Percentiles rank a stretch among this genome's conserved stretches.
Evolutionary conservation across 1,140 invertebrate species (phyloP).

Genomic region (Tachypleus tridentatus): DNA sequence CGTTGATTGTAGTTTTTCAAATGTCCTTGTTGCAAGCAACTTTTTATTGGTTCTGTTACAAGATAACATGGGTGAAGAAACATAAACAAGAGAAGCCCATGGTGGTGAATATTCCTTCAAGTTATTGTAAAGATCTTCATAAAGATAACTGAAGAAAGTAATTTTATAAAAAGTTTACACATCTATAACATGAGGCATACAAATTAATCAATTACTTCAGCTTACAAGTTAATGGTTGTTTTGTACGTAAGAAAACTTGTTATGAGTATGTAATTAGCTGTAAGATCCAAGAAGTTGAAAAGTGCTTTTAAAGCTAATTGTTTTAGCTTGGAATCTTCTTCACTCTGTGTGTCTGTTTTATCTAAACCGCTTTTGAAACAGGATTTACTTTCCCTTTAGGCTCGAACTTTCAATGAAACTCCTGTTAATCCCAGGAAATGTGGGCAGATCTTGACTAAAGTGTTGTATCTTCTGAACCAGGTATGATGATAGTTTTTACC

Average conservation of each 20-base stretch:
- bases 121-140: too few species aligned
- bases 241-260: background rate
- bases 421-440: constrained; percentile 96
- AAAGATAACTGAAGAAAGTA: too few species aligned
- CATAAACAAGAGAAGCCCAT: too few species aligned
- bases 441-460: constrained; percentile 87
- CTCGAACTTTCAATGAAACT: constrained; percentile 92
- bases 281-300: background rate
- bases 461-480: constrained; percentile 87
- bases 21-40: too few species aligned
- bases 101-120: too few species aligned
- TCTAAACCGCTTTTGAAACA: background rate
- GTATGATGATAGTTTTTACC: constrained; percentile 26
- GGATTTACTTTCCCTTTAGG: constrained; percentile 43
- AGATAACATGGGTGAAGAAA: too few species aligned
- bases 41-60: too few species aligned
- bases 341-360: background rate
- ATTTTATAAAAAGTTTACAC: too few species aligned
- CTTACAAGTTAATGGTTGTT: background rate
- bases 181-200: too few species aligned
- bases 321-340: background rate
- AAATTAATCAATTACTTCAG: background rate
- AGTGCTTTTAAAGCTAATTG: background rate
- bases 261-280: background rate
- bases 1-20: too few species aligned